Base-by-base conservation (phyloP, 2,888 invertebrate genomes). In the Nymphalis urticae region DNA sequence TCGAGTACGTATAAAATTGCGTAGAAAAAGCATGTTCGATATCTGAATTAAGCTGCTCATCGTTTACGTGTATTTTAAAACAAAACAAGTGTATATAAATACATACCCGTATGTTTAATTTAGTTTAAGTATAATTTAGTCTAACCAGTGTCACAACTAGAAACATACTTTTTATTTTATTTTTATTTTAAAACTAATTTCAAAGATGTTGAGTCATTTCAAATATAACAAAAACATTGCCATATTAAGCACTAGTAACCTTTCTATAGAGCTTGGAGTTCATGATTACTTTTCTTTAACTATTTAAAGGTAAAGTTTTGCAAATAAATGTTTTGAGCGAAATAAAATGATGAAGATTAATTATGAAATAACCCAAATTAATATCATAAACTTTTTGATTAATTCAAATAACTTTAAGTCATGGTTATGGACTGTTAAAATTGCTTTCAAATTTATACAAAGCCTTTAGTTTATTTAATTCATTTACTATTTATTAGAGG, bases 311-410 rank as follows among this genome's bases (percentile, higher is more conserved):
- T 65, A 69, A 72, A 70, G 69, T 72, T 73, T 66, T 48, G 51
- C 59, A 66, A 72, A 71, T 68, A 54, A 72, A 69, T 64, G 62
- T 71, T 69, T 32, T 64, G 58, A 27, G 50, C 64, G 63, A 62
- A 69, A 62, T 64, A 66, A 69, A 73, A 59, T 70, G 66, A 76
- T 73, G 72, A 72, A 76, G 74, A 76, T 76, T 75, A 70, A 76
- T 75, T 73, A 68, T 72, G 58, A 72, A 72, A 67, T 32, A 32
- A 6, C 27, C 5, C 27, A 32, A 32, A 32, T 32, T 32, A 32
- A 32, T 69, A 73, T 66, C 53, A 60, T n/a, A 59, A 72, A 72
- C 68, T 74, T 75, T 73, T 67, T 70, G 73, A 75, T 72, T 70
- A 71, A 74, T 73, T 74, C 66, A 65, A 62, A 66, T 61, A 73